Conservation (phyloP, 2,888 invertebrate species). For the Oxystoma pomonae region DNA sequence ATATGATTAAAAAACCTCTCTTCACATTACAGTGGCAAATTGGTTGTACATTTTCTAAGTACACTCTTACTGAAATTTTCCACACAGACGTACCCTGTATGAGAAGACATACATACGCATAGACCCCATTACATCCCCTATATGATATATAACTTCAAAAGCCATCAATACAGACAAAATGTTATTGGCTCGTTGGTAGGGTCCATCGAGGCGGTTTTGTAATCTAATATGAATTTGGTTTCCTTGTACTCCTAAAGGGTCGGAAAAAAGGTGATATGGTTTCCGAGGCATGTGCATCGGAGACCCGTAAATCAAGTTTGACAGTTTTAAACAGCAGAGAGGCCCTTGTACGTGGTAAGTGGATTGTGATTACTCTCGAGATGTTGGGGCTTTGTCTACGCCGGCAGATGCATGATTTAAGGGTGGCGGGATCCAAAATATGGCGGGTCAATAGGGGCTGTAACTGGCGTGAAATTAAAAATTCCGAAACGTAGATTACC, state of each 20-base stretch:
- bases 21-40: too few relatives aligned
- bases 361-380: constrained; percentile 32
- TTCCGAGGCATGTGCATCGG: constrained; percentile 24
- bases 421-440: background rate
- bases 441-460: background rate
- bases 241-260: constrained; percentile 13
- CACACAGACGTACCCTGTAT: too few relatives aligned
- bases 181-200: constrained; percentile 17
- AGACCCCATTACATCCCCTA: background rate
- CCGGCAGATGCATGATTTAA: constrained; percentile 34
- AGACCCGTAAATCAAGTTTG: constrained; percentile 40
- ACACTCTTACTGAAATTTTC: too few relatives aligned
- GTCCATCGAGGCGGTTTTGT: constrained; percentile 17
- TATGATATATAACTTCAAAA: constrained; percentile 15
- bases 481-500: background rate
- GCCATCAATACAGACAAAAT: background rate
- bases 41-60: too few relatives aligned
- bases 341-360: constrained; percentile 35
- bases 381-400: constrained; percentile 25
- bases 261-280: constrained; percentile 32
- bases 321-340: constrained; percentile 35
- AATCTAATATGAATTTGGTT: constrained; percentile 13
- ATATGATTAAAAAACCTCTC: too few relatives aligned
- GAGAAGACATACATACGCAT: too few relatives aligned
- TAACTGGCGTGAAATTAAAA: background rate